Evolutionary conservation across 1,140 invertebrate species (phyloP).

Genomic region (Venustaconcha ellipsiformis): DNA sequence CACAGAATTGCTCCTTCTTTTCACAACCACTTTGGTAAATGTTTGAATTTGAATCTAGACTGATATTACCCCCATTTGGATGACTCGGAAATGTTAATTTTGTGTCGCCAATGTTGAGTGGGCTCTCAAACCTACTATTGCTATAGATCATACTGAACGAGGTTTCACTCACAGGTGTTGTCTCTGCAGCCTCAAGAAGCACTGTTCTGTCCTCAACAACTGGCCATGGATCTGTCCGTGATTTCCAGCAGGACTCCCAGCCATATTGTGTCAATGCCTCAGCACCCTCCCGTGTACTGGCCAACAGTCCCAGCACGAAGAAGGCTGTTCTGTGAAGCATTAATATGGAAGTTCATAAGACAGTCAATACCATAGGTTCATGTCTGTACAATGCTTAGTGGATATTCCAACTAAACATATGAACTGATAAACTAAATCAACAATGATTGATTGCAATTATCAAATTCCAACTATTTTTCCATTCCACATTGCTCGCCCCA

Average conservation of each 20-base stretch:
- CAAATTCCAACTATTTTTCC: no score
- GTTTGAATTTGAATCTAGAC: no score
- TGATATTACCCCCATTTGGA: no score
- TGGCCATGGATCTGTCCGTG: conserved; percentile 86
- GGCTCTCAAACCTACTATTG: conserved; percentile 21
- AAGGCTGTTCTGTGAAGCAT: conserved; percentile 78
- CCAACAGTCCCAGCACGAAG: conserved; percentile 86
- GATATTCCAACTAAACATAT: no score
- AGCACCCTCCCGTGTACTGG: conserved; percentile 84
- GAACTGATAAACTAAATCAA: no score
- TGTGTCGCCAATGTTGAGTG: conserved; percentile 13
- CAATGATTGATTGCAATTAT: no score
- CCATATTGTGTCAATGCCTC: conserved; percentile 80
- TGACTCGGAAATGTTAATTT: no score
- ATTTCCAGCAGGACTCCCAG: conserved; percentile 83
- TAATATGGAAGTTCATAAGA: not conserved
- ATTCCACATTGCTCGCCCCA: no score
- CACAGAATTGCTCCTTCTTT: no score
- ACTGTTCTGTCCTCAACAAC: conserved; percentile 77
- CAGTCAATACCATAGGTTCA: no score
- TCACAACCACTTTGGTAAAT: no score
- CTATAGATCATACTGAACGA: conserved; percentile 21
- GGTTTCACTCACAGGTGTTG: conserved; percentile 22
- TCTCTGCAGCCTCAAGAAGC: conserved; percentile 37
- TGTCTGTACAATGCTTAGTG: no score